phyloP scores from a whole-genome alignment of 2,113 vertebrate species.

The Platysternon megacephalum region DNA sequence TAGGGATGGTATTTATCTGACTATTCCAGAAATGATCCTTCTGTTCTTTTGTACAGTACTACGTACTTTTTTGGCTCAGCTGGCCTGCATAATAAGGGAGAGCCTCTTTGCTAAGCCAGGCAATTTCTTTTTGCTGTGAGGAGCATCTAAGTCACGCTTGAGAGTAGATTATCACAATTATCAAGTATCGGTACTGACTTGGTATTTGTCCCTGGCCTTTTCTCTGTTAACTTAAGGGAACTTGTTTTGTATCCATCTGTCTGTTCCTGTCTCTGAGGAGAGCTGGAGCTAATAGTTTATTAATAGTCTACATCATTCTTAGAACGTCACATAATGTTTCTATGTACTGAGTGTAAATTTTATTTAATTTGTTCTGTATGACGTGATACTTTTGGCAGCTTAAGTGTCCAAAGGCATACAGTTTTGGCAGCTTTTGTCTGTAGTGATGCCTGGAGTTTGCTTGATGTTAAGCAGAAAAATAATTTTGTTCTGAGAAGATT shows the following conservation, averaged over 20 bases:
- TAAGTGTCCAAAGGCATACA: conserved; percentile 26
- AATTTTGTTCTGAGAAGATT: conserved; percentile 31
- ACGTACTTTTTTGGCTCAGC: conserved; percentile 64
- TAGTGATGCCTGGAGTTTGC: not conserved
- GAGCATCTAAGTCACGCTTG: conserved; percentile 67
- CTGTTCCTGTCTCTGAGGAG: conserved; percentile 23
- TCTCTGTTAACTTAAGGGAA: conserved; percentile 69
- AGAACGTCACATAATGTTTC: conserved; percentile 40
- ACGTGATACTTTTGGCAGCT: not conserved
- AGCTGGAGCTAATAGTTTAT: conserved; percentile 70
- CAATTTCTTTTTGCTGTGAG: conserved; percentile 68
- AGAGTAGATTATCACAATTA: conserved; percentile 79
- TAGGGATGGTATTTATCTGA: conserved; percentile 44
- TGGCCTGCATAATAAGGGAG: conserved; percentile 69
- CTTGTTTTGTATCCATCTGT: conserved; percentile 70
- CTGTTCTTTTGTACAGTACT: conserved; percentile 65
- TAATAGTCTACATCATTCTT: conserved; percentile 74
- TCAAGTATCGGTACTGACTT: conserved; percentile 77
- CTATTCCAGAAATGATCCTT: conserved; percentile 66
- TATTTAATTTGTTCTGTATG: conserved; percentile 27
- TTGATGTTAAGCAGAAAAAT: not conserved
- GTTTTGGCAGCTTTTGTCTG: not conserved
- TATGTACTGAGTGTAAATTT: not conserved
- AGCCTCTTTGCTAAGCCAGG: conserved; percentile 71
- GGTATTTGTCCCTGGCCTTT: conserved; percentile 78